A percentile compares a stretch with the other conserved stretches of the same genome.
phyloP scores from a whole-genome alignment of 1,140 invertebrate genomes.

The Caenorhabditis latens region DNA sequence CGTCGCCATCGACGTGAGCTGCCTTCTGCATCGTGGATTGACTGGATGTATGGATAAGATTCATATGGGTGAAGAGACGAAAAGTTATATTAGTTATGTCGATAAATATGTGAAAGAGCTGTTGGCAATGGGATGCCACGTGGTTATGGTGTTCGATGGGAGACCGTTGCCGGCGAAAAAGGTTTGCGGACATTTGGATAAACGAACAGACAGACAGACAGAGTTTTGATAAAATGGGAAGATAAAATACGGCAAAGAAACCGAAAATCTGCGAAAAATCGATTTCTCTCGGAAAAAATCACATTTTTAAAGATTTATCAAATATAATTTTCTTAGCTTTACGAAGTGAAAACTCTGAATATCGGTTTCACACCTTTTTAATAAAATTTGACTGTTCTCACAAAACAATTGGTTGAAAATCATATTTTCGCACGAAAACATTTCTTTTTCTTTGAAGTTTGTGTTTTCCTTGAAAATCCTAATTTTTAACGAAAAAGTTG shows the following conservation, averaged over 20 bases:
- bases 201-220: no score
- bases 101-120: constrained; percentile 89
- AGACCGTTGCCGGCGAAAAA: constrained; percentile 90
- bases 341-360: no score
- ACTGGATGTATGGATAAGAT: constrained; percentile 94
- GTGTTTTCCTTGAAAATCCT: no score
- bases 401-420: neutral
- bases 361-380: no score
- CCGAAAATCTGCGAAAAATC: no score
- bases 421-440: neutral
- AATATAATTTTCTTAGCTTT: no score
- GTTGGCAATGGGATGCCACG: constrained; percentile 81
- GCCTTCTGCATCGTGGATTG: constrained; percentile 95
- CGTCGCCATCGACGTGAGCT: constrained; percentile 93
- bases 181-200: constrained; percentile 37
- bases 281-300: no score
- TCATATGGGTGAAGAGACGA: constrained; percentile 86
- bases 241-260: no score
- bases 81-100: constrained; percentile 91
- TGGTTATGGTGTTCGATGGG: constrained; percentile 89
- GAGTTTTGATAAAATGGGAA: no score
- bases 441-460: no score
- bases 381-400: neutral
- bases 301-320: no score
- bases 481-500: no score